Evolutionary conservation across 2,888 invertebrate species (phyloP).

Genomic region (Leptinotarsa juncta): DNA sequence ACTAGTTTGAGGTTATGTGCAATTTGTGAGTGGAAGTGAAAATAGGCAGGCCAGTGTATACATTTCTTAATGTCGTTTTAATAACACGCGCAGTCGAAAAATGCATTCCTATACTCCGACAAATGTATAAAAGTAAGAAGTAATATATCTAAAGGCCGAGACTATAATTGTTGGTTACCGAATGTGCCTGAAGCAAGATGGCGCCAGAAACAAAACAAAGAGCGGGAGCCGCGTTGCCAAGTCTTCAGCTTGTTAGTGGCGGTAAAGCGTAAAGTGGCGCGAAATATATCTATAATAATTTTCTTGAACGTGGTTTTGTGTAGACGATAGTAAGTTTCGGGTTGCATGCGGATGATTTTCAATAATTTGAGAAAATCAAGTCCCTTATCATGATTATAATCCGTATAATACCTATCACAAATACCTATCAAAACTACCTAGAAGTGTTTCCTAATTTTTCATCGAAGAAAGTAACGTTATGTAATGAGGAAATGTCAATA

Average conservation of each 20-base stretch:
- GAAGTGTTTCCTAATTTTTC: too few relatives aligned
- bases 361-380: too few relatives aligned
- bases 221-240: conserved; percentile 42
- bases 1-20: conserved; percentile 24
- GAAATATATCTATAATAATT: background rate
- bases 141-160: conserved; percentile 63
- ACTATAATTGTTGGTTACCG: conserved; percentile 63
- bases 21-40: conserved; percentile 27
- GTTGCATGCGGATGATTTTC: too few relatives aligned
- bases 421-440: too few relatives aligned
- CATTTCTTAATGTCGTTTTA: conserved; percentile 54
- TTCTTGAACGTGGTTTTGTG: background rate
- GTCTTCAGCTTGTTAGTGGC: conserved; percentile 17
- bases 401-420: too few relatives aligned
- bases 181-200: conserved; percentile 62
- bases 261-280: conserved; percentile 34
- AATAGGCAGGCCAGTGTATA: conserved; percentile 15
- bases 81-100: conserved; percentile 43
- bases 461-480: too few relatives aligned
- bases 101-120: conserved; percentile 28
- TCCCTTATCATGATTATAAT: too few relatives aligned
- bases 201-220: conserved; percentile 64
- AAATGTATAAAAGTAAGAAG: conserved; percentile 50
- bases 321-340: too few relatives aligned
- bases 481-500: too few relatives aligned